These are phyloP conservation scores for Phyllostomus hastatus DNA, from an alignment of 2,113 vertebrate genomes.

Conservation along the genomic window DNA sequence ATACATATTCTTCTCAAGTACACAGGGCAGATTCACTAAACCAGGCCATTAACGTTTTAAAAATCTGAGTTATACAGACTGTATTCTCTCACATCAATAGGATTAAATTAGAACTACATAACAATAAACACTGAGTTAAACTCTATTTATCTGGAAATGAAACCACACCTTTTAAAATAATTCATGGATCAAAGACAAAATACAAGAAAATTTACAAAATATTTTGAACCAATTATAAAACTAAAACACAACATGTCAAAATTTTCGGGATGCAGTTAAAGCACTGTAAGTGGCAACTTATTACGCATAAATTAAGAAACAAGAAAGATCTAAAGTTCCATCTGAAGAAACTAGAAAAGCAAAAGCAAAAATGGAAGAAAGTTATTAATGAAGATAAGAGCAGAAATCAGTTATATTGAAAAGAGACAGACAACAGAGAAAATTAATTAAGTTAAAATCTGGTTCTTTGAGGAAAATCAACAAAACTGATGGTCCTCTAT, in stretches of 20 bases:
- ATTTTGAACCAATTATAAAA: not conserved
- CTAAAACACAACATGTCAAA: not conserved
- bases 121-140: not conserved
- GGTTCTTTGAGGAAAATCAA: not conserved
- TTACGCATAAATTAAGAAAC: not conserved
- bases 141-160: not conserved
- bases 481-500: not conserved
- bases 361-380: not conserved
- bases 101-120: not conserved
- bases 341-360: not conserved
- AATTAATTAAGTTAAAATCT: not conserved
- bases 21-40: not conserved
- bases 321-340: not conserved
- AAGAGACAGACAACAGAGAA: not conserved
- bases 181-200: not conserved
- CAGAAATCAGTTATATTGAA: not conserved
- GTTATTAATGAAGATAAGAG: not conserved
- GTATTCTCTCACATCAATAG: not conserved
- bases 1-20: not conserved
- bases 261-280: not conserved
- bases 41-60: not conserved
- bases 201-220: not conserved
- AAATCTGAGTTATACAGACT: not conserved
- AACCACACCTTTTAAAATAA: not conserved
- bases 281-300: not conserved